phyloP scores from a whole-genome alignment of 2,797 vertebrate species.

The Trachops cirrhosus region DNA sequence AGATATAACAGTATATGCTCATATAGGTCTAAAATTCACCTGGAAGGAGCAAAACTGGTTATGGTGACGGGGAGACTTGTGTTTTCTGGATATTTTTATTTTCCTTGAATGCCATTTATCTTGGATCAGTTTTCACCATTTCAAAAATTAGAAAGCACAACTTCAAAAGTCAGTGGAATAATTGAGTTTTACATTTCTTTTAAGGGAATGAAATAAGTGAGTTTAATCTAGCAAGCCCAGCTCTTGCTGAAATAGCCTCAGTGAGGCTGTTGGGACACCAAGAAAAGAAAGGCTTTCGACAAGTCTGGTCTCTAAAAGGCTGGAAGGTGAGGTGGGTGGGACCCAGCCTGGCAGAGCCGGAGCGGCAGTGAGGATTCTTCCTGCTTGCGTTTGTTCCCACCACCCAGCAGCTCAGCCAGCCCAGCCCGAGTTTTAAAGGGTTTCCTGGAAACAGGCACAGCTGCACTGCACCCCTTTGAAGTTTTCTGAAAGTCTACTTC shows the following conservation, averaged over 20 bases:
- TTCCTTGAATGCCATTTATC: not conserved
- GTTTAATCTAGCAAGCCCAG: not conserved
- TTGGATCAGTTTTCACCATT: not conserved
- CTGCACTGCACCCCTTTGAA: not conserved
- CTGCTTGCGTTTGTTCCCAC: not conserved
- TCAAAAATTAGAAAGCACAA: constrained; percentile 27
- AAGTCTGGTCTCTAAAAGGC: not conserved
- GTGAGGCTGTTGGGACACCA: not conserved
- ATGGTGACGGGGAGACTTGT: not conserved
- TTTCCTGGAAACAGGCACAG: constrained; percentile 12
- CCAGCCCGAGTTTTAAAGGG: constrained; percentile 16
- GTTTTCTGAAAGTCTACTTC: constrained; percentile 26
- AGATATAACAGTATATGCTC: not conserved
- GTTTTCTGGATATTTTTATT: not conserved
- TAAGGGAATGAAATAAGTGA: not conserved
- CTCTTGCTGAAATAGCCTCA: not conserved
- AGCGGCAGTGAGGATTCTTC: not conserved
- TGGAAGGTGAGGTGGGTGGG: not conserved
- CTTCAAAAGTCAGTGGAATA: constrained; percentile 14
- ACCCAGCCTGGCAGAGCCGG: not conserved
- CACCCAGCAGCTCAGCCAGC: not conserved
- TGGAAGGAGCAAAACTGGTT: not conserved
- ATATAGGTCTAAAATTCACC: not conserved
- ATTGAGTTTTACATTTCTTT: constrained; percentile 27
- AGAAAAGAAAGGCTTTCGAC: not conserved